Evolutionary conservation across 2,113 vertebrate species (phyloP).

Genomic region (Tychaedon coryphoeus): DNA sequence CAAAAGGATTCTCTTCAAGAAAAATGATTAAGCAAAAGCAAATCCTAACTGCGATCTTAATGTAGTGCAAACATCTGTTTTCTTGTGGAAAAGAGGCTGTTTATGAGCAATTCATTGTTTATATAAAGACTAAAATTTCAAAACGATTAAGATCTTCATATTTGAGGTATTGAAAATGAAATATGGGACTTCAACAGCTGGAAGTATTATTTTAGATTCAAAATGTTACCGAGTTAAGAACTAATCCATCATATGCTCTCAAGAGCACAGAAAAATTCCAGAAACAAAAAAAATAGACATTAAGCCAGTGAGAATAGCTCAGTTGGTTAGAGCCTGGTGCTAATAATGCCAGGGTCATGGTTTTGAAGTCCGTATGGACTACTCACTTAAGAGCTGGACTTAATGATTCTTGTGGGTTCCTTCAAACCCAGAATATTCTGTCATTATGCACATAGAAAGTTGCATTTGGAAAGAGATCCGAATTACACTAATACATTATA

Average conservation of each 20-base stretch:
- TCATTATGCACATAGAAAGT: not conserved
- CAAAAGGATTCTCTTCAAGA: not conserved
- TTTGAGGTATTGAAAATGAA: not conserved
- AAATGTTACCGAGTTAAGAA: not conserved
- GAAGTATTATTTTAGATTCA: not conserved
- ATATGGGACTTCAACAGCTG: not conserved
- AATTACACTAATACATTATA: not conserved
- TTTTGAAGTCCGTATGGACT: not conserved
- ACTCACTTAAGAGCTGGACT: not conserved
- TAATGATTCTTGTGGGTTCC: not conserved
- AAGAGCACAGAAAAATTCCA: not conserved
- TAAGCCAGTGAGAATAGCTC: not conserved
- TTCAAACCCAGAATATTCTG: not conserved
- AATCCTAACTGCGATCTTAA: not conserved
- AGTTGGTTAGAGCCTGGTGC: not conserved
- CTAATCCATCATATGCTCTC: not conserved
- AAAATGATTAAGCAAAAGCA: not conserved
- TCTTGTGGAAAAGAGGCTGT: not conserved
- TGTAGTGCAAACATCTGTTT: not conserved
- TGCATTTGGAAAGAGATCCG: not conserved
- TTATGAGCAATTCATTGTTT: not conserved
- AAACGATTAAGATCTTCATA: not conserved
- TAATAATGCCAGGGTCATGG: fast-evolving
- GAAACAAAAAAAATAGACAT: not conserved
- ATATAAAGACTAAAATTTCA: not conserved